A percentile compares a stretch with the other conserved stretches of the same genome.
Evolutionary conservation across 1,140 invertebrate species (phyloP).

Genomic region (Conus betulinus): DNA sequence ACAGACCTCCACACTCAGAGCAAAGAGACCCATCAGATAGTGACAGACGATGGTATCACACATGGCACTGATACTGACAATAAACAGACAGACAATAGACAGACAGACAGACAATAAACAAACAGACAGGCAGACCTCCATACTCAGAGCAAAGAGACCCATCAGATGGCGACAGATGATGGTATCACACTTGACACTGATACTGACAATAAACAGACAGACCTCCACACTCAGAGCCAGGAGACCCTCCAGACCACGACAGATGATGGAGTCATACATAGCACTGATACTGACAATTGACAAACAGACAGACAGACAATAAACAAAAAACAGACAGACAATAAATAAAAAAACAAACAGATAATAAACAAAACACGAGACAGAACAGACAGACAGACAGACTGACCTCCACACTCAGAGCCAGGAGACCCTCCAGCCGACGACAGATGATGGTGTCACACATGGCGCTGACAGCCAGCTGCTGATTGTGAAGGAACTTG

Average conservation of each 20-base stretch:
- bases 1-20: no score
- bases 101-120: no score
- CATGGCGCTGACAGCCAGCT: conserved; percentile 80
- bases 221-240: conserved; percentile 77
- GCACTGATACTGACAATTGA: conserved; percentile 52
- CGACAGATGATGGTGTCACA: conserved; percentile 81
- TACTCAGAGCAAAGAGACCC: no score
- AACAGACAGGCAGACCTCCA: not conserved
- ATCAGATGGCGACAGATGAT: no score
- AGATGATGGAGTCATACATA: conserved; percentile 78
- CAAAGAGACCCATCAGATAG: no score
- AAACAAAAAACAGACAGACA: not conserved
- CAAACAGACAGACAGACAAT: not conserved
- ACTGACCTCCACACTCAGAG: conserved; percentile 73
- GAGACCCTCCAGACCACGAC: conserved; percentile 81
- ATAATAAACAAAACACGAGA: not conserved
- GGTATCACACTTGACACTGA: no score
- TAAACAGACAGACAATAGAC: not conserved
- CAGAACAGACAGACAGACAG: not conserved
- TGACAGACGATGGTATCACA: no score
- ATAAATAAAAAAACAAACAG: not conserved
- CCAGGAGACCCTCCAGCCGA: conserved; percentile 81
- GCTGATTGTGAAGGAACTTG: conserved; percentile 79
- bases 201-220: not conserved
- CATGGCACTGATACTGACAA: no score